Percentiles rank a stretch among this genome's conserved stretches.
Conservation (phyloP, 2,113 vertebrate genomes). For the Sialia sialis region DNA sequence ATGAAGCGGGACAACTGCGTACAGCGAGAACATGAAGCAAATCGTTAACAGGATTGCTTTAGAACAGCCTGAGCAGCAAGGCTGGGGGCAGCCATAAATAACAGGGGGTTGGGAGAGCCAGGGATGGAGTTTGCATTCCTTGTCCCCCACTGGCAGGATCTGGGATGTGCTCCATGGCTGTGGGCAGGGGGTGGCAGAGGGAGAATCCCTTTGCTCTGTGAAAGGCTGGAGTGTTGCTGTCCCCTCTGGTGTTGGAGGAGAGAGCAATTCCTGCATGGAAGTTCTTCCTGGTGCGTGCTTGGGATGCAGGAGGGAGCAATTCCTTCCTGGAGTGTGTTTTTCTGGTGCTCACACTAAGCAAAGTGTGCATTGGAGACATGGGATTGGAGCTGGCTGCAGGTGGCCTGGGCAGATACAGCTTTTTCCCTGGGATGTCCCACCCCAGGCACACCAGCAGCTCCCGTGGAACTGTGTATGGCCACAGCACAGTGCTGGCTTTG, state of each 20-base stretch:
- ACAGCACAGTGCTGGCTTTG: neutral
- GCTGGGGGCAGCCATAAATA: neutral
- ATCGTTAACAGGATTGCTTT: slow-evolving; percentile 7
- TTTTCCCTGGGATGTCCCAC: neutral
- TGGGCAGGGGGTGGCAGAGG: neutral
- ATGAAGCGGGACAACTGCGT: slow-evolving; percentile 6
- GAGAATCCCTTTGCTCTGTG: neutral
- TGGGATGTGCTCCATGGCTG: neutral
- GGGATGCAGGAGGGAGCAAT: neutral
- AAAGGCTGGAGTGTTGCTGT: neutral
- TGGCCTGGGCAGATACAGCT: slow-evolving; percentile 45
- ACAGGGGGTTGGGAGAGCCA: neutral
- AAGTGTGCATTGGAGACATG: fast-evolving
- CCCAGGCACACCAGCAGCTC: neutral
- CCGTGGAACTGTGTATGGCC: neutral
- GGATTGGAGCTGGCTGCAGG: neutral
- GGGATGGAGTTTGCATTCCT: neutral
- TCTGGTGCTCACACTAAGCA: neutral
- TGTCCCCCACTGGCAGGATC: neutral
- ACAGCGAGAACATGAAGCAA: slow-evolving; percentile 20
- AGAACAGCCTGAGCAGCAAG: neutral
- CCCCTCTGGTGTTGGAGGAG: neutral
- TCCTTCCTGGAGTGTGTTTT: neutral
- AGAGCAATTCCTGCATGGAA: neutral
- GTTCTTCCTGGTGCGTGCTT: neutral